Base-by-base conservation (phyloP, 2,888 invertebrate species). In the Acanthosepion lycidas region DNA sequence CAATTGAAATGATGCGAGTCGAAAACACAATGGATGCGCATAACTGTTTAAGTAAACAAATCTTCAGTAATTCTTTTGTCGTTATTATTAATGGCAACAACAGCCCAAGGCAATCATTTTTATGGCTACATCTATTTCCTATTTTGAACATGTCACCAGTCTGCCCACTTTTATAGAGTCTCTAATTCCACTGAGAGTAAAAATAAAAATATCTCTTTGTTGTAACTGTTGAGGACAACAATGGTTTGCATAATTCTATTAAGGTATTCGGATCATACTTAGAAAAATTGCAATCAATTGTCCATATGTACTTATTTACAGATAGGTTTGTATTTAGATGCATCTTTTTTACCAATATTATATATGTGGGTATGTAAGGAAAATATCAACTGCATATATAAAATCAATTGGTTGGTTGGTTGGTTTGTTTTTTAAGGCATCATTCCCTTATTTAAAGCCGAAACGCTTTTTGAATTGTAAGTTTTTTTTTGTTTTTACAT, bases 11-110 rank as follows among this genome's bases (percentile, higher is more conserved):
- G 28, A n/a, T 28, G 78, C 0, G 9, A 78, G 42, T 5, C 33
- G 15, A 20, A 78, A 78, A n/a, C n/a, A 12, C n/a, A n/a, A 78
- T 12, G n/a, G n/a, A 78, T 33, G n/a, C 0, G 78, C 18, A 33
- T n/a, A 78, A n/a, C 78, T 78, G 78, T 78, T 78, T 78, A 78
- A 78, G 33, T 78, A n/a, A 78, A 78, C 78, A 78, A n/a, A 78
- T 78, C 78, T 33, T 33, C 78, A 33, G 33, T n/a, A 78, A 78
- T 78, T 78, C 78, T n/a, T n/a, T 78, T 78, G 78, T 78, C n/a
- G 33, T 18, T 18, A n/a, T 0, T 33, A 18, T 33, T 15, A 23
- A 78, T 78, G 12, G 23, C 18, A n/a, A 78, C 12, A 78, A 33
- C 78, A 78, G 9, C 78, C 2, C n/a, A 33, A 78, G n/a, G n/a